These are phyloP conservation scores for Drosophila prolongata DNA, from an alignment of 2,888 invertebrate genomes.

Conservation along the genomic window DNA sequence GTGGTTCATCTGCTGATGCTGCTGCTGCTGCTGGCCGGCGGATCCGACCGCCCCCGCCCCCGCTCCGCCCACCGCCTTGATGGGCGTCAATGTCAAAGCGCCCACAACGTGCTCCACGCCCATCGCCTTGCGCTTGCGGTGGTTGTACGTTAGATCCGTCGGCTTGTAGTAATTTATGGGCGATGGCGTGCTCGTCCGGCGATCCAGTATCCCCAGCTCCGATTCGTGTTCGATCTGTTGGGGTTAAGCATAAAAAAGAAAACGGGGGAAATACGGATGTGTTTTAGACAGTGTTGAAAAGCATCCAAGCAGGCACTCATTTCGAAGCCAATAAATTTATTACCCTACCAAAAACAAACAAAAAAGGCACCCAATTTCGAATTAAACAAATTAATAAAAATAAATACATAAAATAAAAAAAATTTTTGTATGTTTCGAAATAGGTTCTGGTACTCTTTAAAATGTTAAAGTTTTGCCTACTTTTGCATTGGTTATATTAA, in stretches of 20 bases:
- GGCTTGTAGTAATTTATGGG: slow-evolving; percentile 76
- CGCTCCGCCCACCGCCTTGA: slow-evolving; percentile 50
- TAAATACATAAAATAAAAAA: too few relatives aligned
- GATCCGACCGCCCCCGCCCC: slow-evolving; percentile 12
- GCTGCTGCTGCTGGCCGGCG: slow-evolving; percentile 37
- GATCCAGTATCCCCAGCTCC: slow-evolving; percentile 69
- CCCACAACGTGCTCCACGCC: slow-evolving; percentile 63
- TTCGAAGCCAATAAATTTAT: neutral
- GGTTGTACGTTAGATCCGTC: slow-evolving; percentile 72
- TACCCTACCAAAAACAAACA: neutral
- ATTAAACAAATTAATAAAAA: too few relatives aligned
- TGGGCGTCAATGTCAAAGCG: slow-evolving; percentile 70
- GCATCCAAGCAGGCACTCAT: too few relatives aligned
- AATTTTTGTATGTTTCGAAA: too few relatives aligned
- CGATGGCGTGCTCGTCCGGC: slow-evolving; percentile 73
- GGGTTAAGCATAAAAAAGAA: neutral
- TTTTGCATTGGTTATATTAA: too few relatives aligned
- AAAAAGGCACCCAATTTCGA: neutral
- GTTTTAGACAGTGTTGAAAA: slow-evolving; percentile 10
- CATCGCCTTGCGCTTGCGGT: slow-evolving; percentile 66
- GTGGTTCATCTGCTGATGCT: slow-evolving; percentile 66
- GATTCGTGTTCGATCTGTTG: slow-evolving; percentile 77
- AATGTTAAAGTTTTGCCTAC: too few relatives aligned
- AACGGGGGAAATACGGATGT: neutral
- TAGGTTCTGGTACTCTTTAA: too few relatives aligned